A percentile compares a stretch with the other conserved stretches of the same genome.
phyloP scores from a whole-genome alignment of 2,797 vertebrate species.

The Pantherophis vulpinus region DNA sequence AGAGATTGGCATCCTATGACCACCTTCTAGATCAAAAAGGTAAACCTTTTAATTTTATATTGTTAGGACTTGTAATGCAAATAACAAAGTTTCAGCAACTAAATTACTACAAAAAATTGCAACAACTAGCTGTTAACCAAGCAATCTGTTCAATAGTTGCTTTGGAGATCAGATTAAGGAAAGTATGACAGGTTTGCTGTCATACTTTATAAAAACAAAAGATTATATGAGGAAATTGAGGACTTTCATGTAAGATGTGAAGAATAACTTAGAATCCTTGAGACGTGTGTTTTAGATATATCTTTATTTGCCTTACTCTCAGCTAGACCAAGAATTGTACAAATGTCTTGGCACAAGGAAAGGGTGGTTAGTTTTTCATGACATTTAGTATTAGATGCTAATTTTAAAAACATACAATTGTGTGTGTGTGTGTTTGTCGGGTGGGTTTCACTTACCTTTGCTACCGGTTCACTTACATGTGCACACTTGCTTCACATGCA shows the following conservation, averaged over 20 bases:
- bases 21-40: constrained; percentile 64
- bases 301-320: constrained; percentile 68
- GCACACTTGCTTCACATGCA: too few relatives aligned
- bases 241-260: constrained; percentile 55
- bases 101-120: constrained; percentile 43
- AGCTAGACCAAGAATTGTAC: constrained; percentile 62
- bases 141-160: constrained; percentile 54
- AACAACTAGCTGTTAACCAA: not conserved
- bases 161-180: constrained; percentile 49
- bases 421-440: constrained; percentile 18
- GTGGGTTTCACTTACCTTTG: too few relatives aligned
- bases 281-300: constrained; percentile 55
- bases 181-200: constrained; percentile 7
- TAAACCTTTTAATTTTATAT: constrained; percentile 51
- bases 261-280: constrained; percentile 46
- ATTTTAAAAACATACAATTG: constrained; percentile 58
- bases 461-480: too few relatives aligned
- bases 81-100: constrained; percentile 57
- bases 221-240: constrained; percentile 41
- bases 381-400: constrained; percentile 39
- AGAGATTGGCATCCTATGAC: constrained; percentile 25
- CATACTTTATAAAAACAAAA: constrained; percentile 58
- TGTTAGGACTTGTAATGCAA: constrained; percentile 53
- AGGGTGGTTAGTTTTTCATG: constrained; percentile 31
- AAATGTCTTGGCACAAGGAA: constrained; percentile 51